Base-by-base conservation (phyloP, 2,797 vertebrate genomes). In the Tenualosa thibaudeaui region DNA sequence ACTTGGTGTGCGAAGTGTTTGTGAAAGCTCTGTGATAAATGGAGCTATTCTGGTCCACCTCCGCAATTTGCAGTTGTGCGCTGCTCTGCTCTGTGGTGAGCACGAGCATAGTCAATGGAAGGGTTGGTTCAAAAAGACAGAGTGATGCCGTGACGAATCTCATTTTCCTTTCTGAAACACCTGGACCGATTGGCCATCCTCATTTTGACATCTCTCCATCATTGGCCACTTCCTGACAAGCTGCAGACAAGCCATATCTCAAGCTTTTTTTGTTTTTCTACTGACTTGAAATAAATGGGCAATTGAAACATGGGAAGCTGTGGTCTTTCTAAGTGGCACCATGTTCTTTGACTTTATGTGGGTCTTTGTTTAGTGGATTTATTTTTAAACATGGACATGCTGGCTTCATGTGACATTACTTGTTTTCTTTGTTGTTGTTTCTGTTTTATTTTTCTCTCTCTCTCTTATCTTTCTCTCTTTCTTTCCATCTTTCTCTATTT, bases 261-360 rank as follows among this genome's bases (percentile, higher is more conserved):
- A 7, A 1, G 17, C 40, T 17, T 4, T 5, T 75, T 78, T 43
- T 31, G 5, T 17, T 22, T 4, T 22, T 1, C 8, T 19, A 15
- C 43, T 78, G 10, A 17, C 37, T 43, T 78, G 15, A 75, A 75
- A 49, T 15, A 43, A 75, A 46, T 9, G 40, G 17, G 40, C 17
- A 46, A 22, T 46, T 78, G 40, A 9, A 78, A 46, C 71, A 46
- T 78, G 37, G 24, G 26, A 17, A 46, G 9, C 5, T 43, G 17
- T 37, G 37, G 31, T n/a, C 6, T 5, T 13, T 40, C 17, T 46
- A 78, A 78, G 37, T 22, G 37, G 1, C 40, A 46, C 31, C 8
- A 37, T 46, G 37, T 40, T 40, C 40, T 19, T 46, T 84, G 49
- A 84, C 81, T 31, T 78, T 50, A 22, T 81, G 78, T 84, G 53